phyloP scores from a whole-genome alignment of 2,888 invertebrate species.

The Xanthostigma xanthostigma region DNA sequence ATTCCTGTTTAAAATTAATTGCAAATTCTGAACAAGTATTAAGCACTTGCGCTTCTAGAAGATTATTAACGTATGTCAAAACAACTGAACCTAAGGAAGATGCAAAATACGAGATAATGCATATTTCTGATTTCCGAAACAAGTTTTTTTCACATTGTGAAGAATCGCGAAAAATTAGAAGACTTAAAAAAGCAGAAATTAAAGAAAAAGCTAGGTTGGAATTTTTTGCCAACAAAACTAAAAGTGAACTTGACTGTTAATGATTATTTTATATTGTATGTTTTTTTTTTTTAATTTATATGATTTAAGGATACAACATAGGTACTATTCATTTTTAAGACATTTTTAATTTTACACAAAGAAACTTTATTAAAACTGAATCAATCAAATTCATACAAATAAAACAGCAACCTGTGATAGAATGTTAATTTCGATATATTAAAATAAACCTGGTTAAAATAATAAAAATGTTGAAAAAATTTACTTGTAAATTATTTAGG shows the following conservation, averaged over 20 bases:
- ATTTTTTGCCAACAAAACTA: conserved; percentile 14
- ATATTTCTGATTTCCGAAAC: conserved; percentile 37
- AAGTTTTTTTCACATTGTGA: conserved; percentile 58
- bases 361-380: too few species aligned
- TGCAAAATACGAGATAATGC: conserved; percentile 17
- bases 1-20: conserved; percentile 61
- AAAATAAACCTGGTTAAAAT: too few species aligned
- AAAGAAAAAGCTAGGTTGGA: conserved; percentile 26
- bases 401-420: too few species aligned
- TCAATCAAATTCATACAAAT: too few species aligned
- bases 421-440: too few species aligned
- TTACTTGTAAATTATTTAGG: too few species aligned
- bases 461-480: too few species aligned
- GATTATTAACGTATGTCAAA: conserved; percentile 80
- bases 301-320: background rate
- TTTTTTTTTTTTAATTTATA: background rate
- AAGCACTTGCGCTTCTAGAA: conserved; percentile 61
- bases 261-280: background rate
- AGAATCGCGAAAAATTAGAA: conserved; percentile 46
- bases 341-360: too few species aligned
- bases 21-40: conserved; percentile 83
- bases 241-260: background rate
- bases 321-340: background rate
- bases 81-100: conserved; percentile 34
- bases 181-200: conserved; percentile 30